Evolutionary conservation across 2,113 vertebrate genomes (phyloP).

Genomic region (Cephalopholis sonnerati): DNA sequence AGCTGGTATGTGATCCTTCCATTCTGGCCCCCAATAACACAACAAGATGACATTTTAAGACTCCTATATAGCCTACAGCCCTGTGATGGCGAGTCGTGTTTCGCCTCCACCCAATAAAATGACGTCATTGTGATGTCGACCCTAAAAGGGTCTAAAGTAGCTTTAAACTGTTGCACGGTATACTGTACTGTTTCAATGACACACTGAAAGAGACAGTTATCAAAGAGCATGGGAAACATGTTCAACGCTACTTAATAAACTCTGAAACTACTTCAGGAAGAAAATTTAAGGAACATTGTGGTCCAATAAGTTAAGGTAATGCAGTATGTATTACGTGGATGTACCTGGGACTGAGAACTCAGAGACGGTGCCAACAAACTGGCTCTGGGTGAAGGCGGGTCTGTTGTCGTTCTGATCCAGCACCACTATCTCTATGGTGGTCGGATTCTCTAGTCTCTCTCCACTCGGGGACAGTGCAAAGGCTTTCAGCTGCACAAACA

Average conservation of each 20-base stretch:
- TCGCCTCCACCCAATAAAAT: too few species aligned
- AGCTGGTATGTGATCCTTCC: too few species aligned
- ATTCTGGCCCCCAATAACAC: too few species aligned
- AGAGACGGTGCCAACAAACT: constrained; percentile 85
- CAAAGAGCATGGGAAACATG: neutral
- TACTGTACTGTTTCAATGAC: neutral
- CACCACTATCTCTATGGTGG: constrained; percentile 95
- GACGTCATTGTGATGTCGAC: too few species aligned
- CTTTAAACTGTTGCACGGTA: neutral
- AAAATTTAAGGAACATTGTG: neutral
- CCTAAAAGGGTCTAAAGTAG: neutral
- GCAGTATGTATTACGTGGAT: neutral
- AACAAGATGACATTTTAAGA: too few species aligned
- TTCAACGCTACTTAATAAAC: neutral
- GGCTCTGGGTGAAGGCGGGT: constrained; percentile 86
- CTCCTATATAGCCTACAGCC: too few species aligned
- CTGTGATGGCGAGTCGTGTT: too few species aligned
- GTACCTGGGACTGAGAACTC: constrained; percentile 94
- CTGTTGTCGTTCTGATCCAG: constrained; percentile 98
- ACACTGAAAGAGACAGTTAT: neutral
- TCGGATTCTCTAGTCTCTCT: constrained; percentile 91
- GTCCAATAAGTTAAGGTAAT: neutral
- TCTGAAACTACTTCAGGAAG: neutral
- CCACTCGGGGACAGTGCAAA: constrained; percentile 94
- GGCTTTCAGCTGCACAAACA: constrained; percentile 88